Base-by-base conservation (phyloP, 2,113 vertebrate genomes). In the Corydoras maculifer region DNA sequence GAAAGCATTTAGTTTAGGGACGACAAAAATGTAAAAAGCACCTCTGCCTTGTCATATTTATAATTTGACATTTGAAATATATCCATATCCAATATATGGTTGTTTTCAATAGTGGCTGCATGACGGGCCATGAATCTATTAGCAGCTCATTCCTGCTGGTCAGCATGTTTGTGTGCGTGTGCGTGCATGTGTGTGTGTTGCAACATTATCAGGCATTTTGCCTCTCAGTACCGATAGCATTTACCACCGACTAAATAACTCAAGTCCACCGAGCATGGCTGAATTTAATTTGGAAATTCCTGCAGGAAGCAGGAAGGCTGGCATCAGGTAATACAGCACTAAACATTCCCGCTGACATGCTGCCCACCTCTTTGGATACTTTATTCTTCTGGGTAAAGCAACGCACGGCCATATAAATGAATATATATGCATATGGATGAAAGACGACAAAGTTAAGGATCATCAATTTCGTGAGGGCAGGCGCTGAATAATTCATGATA, bases 261-360 rank as follows among this genome's bases (percentile, higher is more conserved):
- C n/a, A n/a, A 68, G 62, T 72, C 63, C 58, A 65, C 49, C 7
- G 43, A 67, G 68, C 54, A 65, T 70, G 58, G 59, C 77, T 72
- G 77, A 72, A 78, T 68, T 65, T 60, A 73, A 69, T 58, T 65
- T 8, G 13, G 74, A 69, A 73, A 66, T 75, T 72, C 62, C 31
- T 50, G 65, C 14, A 31, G 69, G 73, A 69, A 58, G 59, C 58
- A 48, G 51, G 29, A 61, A 69, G 9, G 65, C 65, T 51, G 48
- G 73, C 68, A 51, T 64, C 73, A 66, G 77, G 61, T 73, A 78
- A 72, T 72, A 72, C 49, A 57, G 61, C 65, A 58, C 73, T 65
- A 69, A 69, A 75, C 73, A 58, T 69, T 72, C 77, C 77, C 25
- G 51, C 77, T 62, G 73, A 78, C 69, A 72, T 59, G 29, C 31